A percentile compares a stretch with the other conserved stretches of the same genome.
Evolutionary conservation across 2,113 vertebrate genomes (phyloP).

Genomic region (Hippocampus mohnikei): DNA sequence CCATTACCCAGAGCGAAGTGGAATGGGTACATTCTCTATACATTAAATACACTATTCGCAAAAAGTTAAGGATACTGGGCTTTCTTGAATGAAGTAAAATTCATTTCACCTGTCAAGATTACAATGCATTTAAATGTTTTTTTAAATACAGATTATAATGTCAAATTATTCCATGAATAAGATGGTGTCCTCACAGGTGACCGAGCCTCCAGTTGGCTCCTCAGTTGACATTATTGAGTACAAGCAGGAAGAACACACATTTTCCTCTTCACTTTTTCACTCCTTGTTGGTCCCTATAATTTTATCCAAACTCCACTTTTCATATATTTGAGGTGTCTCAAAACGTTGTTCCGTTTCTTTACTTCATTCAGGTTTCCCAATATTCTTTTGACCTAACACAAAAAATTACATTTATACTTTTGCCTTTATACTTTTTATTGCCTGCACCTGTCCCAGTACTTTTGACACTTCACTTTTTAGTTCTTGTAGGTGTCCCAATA

Average conservation of each 20-base stretch:
- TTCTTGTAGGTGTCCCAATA: too few relatives aligned
- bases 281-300: too few relatives aligned
- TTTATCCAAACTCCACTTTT: too few relatives aligned
- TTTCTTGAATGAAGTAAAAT: too few relatives aligned
- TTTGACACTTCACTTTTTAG: too few relatives aligned
- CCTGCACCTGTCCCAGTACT: too few relatives aligned
- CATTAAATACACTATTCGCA: background rate
- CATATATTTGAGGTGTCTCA: background rate
- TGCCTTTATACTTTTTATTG: too few relatives aligned
- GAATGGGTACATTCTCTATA: constrained; percentile 76
- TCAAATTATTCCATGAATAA: background rate
- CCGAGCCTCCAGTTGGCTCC: constrained; percentile 38
- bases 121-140: background rate
- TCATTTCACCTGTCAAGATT: background rate
- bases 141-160: background rate
- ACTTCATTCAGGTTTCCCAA: background rate
- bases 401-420: background rate
- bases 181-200: constrained; percentile 66
- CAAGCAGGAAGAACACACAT: constrained; percentile 49
- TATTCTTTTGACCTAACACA: background rate
- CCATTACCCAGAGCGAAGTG: constrained; percentile 93
- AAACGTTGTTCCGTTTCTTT: background rate
- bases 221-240: constrained; percentile 46
- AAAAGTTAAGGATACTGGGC: too few relatives aligned
- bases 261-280: too few relatives aligned